Base-by-base conservation (phyloP, 2,888 invertebrate genomes). In the Acronicta aceris region DNA sequence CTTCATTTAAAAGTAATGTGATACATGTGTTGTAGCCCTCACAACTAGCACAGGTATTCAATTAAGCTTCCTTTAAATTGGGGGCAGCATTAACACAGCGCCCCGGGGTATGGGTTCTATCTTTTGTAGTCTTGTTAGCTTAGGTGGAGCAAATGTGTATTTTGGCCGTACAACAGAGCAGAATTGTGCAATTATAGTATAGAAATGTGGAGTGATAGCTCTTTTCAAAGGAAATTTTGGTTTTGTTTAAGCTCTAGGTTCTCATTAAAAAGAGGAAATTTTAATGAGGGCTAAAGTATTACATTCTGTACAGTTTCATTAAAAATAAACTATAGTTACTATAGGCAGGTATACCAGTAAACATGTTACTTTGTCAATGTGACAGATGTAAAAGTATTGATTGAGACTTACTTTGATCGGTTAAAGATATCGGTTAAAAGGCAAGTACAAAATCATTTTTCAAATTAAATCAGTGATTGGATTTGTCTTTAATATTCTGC, bases 41-140 rank as follows among this genome's bases (percentile, higher is more conserved):
- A 38, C 50, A 67, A 65, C 65, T 59, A 65, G 65, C 63, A 69
- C 64, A 57, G 80, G 77, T 79, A 82, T 83, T 82, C 83, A 79
- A 83, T 83, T 82, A 82, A 79, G 71, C 71, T 74, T 64, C 73
- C 76, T 80, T 55, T 81, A 78, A 77, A 82, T 76, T 74, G 63
- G 63, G 61, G 62, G 53, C 62, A 72, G 62, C 63, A 71, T 82
- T 76, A 78, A 73, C 72, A 74, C 53, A 57, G 62, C 60, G 71
- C 65, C 68, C 67, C 69, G 48, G 55, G 58, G 65, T 65, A 65
- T 59, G 59, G 49, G 71, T 55, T 59, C 71, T 47, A 64, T 70
- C 75, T 76, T 79, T 73, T 78, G 78, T 76, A 62, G 61, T 65
- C 67, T 55, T 78, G 78, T 79, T 79, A 76, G 73, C 73, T 76